Conservation (phyloP, 2,888 invertebrate genomes). For the Dexiosoma caninum region DNA sequence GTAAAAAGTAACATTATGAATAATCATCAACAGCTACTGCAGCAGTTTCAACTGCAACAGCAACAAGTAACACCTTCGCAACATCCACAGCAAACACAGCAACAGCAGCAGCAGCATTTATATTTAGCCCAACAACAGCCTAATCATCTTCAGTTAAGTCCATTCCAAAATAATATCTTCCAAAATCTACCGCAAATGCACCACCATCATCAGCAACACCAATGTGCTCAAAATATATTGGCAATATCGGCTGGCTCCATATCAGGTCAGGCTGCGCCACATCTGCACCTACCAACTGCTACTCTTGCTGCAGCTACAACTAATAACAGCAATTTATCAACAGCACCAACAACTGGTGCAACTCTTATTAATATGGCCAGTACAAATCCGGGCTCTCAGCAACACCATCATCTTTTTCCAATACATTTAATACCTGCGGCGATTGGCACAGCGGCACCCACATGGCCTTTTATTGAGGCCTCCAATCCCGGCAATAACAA, state of each 20-base stretch:
- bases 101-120: conserved; percentile 59
- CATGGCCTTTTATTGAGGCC: conserved; percentile 46
- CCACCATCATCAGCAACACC: conserved; percentile 65
- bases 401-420: conserved; percentile 48
- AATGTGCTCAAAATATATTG: conserved; percentile 70
- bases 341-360: conserved; percentile 70
- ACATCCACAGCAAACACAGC: conserved; percentile 54
- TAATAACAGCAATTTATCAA: conserved; percentile 78
- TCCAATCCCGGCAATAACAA: not conserved
- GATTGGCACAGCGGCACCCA: not conserved
- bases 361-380: conserved; percentile 78
- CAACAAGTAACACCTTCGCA: conserved; percentile 63
- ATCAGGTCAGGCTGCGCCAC: conserved; percentile 60
- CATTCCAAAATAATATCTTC: conserved; percentile 53
- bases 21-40: conserved; percentile 49
- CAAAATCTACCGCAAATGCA: conserved; percentile 30
- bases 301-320: conserved; percentile 76
- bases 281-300: conserved; percentile 66
- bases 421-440: conserved; percentile 52
- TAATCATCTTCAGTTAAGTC: conserved; percentile 31
- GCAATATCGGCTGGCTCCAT: conserved; percentile 43
- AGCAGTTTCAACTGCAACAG: conserved; percentile 65
- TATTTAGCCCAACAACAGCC: conserved; percentile 54
- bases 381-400: conserved; percentile 65
- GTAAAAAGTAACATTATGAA: conserved; percentile 58